A percentile compares a stretch with the other conserved stretches of the same genome.
Evolutionary conservation across 1,140 invertebrate genomes (phyloP).

Genomic region (Latrodectus geometricus): DNA sequence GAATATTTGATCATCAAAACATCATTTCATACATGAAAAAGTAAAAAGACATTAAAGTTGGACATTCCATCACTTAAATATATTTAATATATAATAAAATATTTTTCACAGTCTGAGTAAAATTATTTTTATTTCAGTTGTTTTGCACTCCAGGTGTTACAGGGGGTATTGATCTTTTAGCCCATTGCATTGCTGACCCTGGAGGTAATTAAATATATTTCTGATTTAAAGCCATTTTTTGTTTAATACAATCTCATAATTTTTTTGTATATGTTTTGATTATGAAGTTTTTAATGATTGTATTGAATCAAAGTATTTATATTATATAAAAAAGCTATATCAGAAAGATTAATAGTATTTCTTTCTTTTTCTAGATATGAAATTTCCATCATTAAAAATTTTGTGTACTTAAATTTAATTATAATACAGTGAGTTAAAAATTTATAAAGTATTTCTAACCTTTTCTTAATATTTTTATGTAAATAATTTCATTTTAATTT

Average conservation of each 20-base stretch:
- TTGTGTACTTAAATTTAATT: no score
- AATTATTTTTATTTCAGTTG: slow-evolving; percentile 13
- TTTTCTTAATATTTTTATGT: no score
- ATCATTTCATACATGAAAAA: not conserved
- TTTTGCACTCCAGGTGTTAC: slow-evolving; percentile 37
- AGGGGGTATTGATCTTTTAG: slow-evolving; percentile 21
- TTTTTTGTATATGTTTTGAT: not conserved
- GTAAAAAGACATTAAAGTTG: not conserved
- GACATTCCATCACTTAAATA: not conserved
- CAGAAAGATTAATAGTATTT: not conserved
- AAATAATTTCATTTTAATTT: no score
- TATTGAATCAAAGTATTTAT: not conserved
- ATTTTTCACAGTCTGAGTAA: not conserved
- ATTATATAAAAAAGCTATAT: not conserved
- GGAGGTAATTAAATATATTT: slow-evolving; percentile 23
- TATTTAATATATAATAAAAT: not conserved
- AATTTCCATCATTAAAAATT: not conserved
- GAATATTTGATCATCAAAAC: no score
- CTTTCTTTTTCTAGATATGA: not conserved
- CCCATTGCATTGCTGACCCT: slow-evolving; percentile 44
- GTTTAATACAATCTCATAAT: not conserved
- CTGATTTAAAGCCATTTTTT: not conserved
- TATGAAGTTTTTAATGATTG: not conserved
- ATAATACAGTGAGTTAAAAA: no score
- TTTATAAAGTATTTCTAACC: no score